phyloP scores from a whole-genome alignment of 2,888 invertebrate genomes.

The Drosophila incognita region DNA sequence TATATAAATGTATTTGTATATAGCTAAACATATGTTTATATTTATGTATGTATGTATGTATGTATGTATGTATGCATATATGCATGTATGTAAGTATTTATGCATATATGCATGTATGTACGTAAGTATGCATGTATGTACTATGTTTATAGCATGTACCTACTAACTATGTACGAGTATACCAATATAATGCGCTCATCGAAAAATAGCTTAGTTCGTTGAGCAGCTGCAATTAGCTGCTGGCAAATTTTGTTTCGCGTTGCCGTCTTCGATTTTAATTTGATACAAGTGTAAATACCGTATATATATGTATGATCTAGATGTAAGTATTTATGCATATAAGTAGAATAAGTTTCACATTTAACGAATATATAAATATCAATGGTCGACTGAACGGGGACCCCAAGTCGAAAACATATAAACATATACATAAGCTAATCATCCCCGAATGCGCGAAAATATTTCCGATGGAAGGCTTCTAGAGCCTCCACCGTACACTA shows the following conservation, averaged over 20 bases:
- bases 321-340: constrained; percentile 11
- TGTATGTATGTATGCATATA: neutral
- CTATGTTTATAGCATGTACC: neutral
- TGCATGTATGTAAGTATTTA: constrained; percentile 28
- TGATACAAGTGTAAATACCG: constrained; percentile 20
- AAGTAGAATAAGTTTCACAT: constrained; percentile 22
- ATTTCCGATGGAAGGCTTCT: constrained; percentile 16
- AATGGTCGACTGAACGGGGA: constrained; percentile 14
- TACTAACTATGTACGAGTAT: constrained; percentile 21
- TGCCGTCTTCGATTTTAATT: constrained; percentile 20
- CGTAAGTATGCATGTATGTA: constrained; percentile 23
- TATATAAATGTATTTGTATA: constrained; percentile 31
- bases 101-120: constrained; percentile 19
- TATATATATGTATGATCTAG: constrained; percentile 22
- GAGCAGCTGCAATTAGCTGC: constrained; percentile 17
- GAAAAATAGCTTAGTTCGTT: constrained; percentile 25
- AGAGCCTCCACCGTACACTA: constrained; percentile 27
- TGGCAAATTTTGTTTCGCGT: neutral
- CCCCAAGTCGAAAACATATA: constrained; percentile 21
- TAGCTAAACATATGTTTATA: constrained; percentile 34
- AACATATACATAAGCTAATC: constrained; percentile 20
- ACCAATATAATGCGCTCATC: constrained; percentile 34
- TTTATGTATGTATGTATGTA: constrained; percentile 21
- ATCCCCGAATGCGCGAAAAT: constrained; percentile 21
- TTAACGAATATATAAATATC: constrained; percentile 25